These are phyloP conservation scores for Phymanthus crucifer DNA, from an alignment of 92 coral and sea anemone genomes.

Conservation along the genomic window DNA sequence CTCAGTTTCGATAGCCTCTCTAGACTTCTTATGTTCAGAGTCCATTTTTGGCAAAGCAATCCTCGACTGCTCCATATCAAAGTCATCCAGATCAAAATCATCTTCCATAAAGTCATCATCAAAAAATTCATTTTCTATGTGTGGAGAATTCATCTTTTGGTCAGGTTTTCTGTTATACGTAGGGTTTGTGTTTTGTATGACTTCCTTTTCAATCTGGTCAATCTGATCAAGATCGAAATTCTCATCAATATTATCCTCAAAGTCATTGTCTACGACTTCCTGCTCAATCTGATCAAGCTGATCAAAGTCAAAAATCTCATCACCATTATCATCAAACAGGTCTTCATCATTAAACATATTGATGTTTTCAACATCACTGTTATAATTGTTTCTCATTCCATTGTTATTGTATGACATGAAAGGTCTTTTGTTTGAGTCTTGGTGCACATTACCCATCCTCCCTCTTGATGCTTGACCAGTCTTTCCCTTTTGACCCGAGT, in stretches of 20 bases:
- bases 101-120: conserved; percentile 34
- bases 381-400: not conserved
- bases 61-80: conserved; percentile 15
- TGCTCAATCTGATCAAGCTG: conserved; percentile 65
- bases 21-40: not conserved
- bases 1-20: not conserved
- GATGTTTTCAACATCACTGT: conserved; percentile 6
- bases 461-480: not conserved
- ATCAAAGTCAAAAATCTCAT: conserved; percentile 72
- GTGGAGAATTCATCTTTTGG: not conserved
- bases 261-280: conserved; percentile 16
- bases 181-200: not conserved
- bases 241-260: conserved; percentile 54
- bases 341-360: conserved; percentile 31
- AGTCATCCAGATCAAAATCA: conserved; percentile 14
- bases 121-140: conserved; percentile 4
- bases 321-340: conserved; percentile 23
- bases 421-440: not conserved
- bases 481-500: not conserved
- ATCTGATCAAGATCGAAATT: conserved; percentile 71
- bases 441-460: not conserved
- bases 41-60: conserved; percentile 22
- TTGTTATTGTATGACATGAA: not conserved
- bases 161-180: not conserved
- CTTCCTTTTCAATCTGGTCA: conserved; percentile 55